phyloP scores from a whole-genome alignment of 2,797 vertebrate genomes.

The Vespertilio murinus region DNA sequence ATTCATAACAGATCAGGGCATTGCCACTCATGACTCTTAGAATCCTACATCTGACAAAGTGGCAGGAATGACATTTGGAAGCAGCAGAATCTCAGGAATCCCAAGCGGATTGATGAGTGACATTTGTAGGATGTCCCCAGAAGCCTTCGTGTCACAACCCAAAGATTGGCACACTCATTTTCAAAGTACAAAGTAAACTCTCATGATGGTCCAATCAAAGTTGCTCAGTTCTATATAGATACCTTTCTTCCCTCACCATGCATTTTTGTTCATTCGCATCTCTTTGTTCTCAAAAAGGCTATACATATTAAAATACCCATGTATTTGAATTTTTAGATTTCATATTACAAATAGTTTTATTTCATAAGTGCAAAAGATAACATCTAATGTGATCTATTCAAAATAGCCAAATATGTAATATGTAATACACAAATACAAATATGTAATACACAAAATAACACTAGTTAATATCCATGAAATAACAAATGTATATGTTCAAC shows the following conservation, averaged over 20 bases:
- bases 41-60: neutral
- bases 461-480: neutral
- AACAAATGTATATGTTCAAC: neutral
- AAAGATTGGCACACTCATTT: neutral
- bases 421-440: slow-evolving; percentile 24
- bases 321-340: neutral
- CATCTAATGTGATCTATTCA: neutral
- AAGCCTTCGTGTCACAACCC: neutral
- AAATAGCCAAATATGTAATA: neutral
- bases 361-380: neutral
- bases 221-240: neutral
- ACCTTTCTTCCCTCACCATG: neutral
- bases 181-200: neutral
- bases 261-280: neutral
- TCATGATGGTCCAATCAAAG: neutral
- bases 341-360: neutral
- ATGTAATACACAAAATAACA: slow-evolving; percentile 8
- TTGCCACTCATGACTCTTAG: neutral
- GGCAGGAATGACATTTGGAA: neutral
- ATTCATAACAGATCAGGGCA: neutral
- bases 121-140: neutral
- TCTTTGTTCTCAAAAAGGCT: neutral
- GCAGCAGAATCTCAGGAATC: neutral
- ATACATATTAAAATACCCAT: neutral
- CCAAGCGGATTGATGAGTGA: neutral